These are phyloP conservation scores for Mesorhabditis belari DNA, from an alignment of 2,888 invertebrate genomes.

Conservation along the genomic window DNA sequence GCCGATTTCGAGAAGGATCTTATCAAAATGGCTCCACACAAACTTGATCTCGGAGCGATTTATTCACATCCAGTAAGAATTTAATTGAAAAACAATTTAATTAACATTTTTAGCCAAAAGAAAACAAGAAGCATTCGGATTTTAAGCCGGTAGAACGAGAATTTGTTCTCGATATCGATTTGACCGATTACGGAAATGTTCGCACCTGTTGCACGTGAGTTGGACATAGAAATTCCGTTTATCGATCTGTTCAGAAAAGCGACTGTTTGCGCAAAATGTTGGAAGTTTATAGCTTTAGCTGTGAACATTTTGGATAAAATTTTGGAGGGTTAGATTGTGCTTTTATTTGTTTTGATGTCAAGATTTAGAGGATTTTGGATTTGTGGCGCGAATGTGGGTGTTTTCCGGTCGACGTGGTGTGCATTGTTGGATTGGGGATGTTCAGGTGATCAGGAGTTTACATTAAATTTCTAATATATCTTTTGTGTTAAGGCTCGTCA, in stretches of 20 bases:
- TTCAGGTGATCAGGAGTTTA: no score
- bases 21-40: conserved; percentile 73
- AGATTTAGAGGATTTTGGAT: conserved; percentile 83
- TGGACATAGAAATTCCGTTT: not conserved
- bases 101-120: conserved; percentile 60
- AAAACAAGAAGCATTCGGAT: conserved; percentile 53
- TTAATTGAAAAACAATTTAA: not conserved
- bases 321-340: conserved; percentile 66
- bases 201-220: conserved; percentile 69
- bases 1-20: conserved; percentile 76
- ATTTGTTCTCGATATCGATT: conserved; percentile 96
- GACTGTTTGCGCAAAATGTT: conserved; percentile 85
- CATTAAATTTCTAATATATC: no score
- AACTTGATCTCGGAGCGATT: conserved; percentile 93
- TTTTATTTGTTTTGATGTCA: not conserved
- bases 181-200: conserved; percentile 97
- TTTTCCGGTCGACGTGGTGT: conserved; percentile 96
- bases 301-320: conserved; percentile 79
- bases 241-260: conserved; percentile 63
- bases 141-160: conserved; percentile 72
- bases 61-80: conserved; percentile 58
- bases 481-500: no score
- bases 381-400: conserved; percentile 85
- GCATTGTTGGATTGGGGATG: conserved; percentile 99
- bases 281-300: conserved; percentile 91